These are phyloP conservation scores for Cremastobaeus sp. DNA, from an alignment of 2,888 invertebrate genomes.

Conservation along the genomic window DNA sequence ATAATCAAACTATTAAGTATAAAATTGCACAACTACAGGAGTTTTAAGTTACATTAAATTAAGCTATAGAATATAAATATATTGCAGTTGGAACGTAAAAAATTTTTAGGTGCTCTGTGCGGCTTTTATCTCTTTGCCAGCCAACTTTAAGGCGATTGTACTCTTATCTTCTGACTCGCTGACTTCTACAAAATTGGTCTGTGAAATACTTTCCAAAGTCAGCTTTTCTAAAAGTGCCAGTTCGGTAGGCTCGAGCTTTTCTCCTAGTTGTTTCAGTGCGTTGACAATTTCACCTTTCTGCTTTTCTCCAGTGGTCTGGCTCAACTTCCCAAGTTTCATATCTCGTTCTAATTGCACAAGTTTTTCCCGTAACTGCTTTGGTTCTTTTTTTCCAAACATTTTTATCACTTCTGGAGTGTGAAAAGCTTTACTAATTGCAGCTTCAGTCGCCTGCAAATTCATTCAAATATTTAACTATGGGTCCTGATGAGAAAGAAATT, in stretches of 20 bases:
- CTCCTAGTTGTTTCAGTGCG: constrained; percentile 80
- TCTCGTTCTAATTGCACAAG: constrained; percentile 82
- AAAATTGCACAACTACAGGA: too few relatives aligned
- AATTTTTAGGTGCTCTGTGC: too few relatives aligned
- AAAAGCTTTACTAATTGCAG: constrained; percentile 86
- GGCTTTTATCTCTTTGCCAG: too few relatives aligned
- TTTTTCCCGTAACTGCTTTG: constrained; percentile 82
- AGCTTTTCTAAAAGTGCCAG: constrained; percentile 79
- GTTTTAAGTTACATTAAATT: too few relatives aligned
- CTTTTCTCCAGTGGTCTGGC: constrained; percentile 78
- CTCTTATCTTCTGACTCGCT: too few relatives aligned
- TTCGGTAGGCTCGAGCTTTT: constrained; percentile 79
- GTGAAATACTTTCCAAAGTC: constrained; percentile 74
- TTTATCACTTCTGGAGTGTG: constrained; percentile 86
- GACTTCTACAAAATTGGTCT: constrained; percentile 78
- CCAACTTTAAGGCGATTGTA: too few relatives aligned
- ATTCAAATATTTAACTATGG: too few relatives aligned
- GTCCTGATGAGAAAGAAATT: too few relatives aligned
- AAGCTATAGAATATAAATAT: too few relatives aligned
- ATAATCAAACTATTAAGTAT: too few relatives aligned
- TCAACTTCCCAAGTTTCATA: constrained; percentile 82
- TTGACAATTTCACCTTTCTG: constrained; percentile 80
- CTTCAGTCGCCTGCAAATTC: constrained; percentile 82
- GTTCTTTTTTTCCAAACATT: constrained; percentile 85
- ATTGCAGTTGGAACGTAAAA: too few relatives aligned